Evolutionary conservation across 2,113 vertebrate genomes (phyloP).

Genomic region (Phalacrocorax brasilianus): DNA sequence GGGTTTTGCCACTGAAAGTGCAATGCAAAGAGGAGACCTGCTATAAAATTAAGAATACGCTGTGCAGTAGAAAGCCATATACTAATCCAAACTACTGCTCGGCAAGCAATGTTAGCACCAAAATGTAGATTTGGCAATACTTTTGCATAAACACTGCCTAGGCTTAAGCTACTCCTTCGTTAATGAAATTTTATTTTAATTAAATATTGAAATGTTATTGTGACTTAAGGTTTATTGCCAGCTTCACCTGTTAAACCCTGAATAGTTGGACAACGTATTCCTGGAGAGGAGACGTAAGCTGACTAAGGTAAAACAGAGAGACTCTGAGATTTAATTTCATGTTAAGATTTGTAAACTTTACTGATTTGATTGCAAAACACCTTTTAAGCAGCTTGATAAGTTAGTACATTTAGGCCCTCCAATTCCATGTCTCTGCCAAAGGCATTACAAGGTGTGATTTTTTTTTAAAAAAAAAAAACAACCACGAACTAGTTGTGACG

Average conservation of each 20-base stretch:
- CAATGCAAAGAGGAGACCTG: not conserved
- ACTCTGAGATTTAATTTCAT: not conserved
- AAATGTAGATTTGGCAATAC: not conserved
- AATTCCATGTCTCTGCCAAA: not conserved
- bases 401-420: not conserved
- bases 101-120: not conserved
- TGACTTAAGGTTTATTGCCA: slow-evolving; percentile 49
- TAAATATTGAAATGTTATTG: slow-evolving; percentile 39
- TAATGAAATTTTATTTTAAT: slow-evolving; percentile 1
- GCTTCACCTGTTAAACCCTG: slow-evolving; percentile 29
- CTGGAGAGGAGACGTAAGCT: slow-evolving; percentile 31
- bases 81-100: not conserved
- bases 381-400: not conserved
- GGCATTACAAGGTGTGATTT: not conserved
- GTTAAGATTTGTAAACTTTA: not conserved
- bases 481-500: not conserved
- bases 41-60: not conserved
- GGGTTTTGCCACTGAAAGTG: not conserved
- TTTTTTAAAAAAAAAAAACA: not conserved
- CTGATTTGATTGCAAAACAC: not conserved
- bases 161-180: not conserved
- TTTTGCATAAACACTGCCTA: not conserved
- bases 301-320: slow-evolving; percentile 37
- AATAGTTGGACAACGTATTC: slow-evolving; percentile 45
- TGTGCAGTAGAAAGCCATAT: not conserved